Conservation (phyloP, 2,888 invertebrate species). For the Glomeris marginata region DNA sequence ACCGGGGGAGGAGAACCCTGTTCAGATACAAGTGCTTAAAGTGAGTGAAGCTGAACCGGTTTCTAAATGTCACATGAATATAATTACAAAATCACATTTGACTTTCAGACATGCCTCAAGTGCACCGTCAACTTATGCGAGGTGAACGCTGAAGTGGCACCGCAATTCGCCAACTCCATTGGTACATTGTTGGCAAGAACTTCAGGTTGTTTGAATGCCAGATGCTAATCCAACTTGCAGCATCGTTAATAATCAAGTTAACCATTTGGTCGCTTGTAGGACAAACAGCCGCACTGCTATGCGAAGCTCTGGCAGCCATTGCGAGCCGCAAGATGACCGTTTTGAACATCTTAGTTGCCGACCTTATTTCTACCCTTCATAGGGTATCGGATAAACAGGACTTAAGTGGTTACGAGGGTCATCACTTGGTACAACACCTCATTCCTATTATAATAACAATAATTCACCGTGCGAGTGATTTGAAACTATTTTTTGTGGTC, state of each 20-base stretch:
- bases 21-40: slow-evolving; percentile 31
- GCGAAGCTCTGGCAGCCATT: slow-evolving; percentile 59
- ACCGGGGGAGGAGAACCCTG: too few species aligned
- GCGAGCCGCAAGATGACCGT: slow-evolving; percentile 46
- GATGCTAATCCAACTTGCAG: too few species aligned
- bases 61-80: too few species aligned
- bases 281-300: slow-evolving; percentile 35
- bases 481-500: too few species aligned
- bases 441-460: too few species aligned
- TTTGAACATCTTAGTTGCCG: slow-evolving; percentile 41
- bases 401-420: neutral
- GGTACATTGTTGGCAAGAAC: slow-evolving; percentile 36
- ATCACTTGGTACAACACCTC: too few species aligned
- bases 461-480: too few species aligned
- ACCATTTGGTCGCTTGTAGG: too few species aligned
- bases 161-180: slow-evolving; percentile 47
- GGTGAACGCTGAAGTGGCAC: slow-evolving; percentile 45
- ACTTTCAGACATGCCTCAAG: slow-evolving; percentile 37
- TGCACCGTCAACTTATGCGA: slow-evolving; percentile 57
- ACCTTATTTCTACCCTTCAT: slow-evolving; percentile 23
- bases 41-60: slow-evolving; percentile 23
- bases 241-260: too few species aligned
- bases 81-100: too few species aligned
- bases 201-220: slow-evolving; percentile 31
- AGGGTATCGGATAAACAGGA: slow-evolving; percentile 1